phyloP scores from a whole-genome alignment of 2,797 vertebrate species.

The Enteromius mattozi region DNA sequence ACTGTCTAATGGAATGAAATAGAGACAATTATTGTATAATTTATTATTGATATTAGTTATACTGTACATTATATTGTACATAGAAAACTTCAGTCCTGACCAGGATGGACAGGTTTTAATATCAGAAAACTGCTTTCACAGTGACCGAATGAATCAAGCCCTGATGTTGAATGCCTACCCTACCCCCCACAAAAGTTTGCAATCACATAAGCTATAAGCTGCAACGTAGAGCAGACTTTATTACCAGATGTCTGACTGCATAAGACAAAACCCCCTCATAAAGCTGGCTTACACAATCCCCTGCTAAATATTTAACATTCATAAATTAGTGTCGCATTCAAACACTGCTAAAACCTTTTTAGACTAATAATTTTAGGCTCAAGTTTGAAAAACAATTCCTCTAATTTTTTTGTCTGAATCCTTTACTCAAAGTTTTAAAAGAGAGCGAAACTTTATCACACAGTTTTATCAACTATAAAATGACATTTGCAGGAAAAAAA shows the following conservation, averaged over 20 bases:
- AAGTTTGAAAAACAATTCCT: constrained; percentile 25
- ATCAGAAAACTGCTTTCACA: not conserved
- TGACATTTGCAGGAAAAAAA: not conserved
- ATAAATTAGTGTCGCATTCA: not conserved
- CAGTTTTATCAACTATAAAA: not conserved
- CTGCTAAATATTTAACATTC: constrained; percentile 20
- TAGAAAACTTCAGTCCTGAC: not conserved
- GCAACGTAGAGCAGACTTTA: not conserved
- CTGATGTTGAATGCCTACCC: not conserved
- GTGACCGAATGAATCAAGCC: not conserved
- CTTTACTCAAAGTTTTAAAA: not conserved
- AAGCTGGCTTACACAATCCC: constrained; percentile 1
- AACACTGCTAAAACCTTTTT: not conserved
- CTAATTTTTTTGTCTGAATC: constrained; percentile 10
- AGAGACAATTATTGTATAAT: no score
- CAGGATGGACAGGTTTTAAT: not conserved
- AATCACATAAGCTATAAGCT: not conserved
- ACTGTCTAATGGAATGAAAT: not conserved
- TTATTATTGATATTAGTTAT: no score
- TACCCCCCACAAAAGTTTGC: not conserved
- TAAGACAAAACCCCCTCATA: constrained; percentile 21
- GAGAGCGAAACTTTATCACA: constrained; percentile 4
- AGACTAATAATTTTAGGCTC: constrained; percentile 13
- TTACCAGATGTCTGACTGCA: not conserved
- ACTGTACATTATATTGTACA: no score